A percentile compares a stretch with the other conserved stretches of the same genome.
phyloP scores from a whole-genome alignment of 2,113 vertebrate genomes.

The Empidonax traillii region DNA sequence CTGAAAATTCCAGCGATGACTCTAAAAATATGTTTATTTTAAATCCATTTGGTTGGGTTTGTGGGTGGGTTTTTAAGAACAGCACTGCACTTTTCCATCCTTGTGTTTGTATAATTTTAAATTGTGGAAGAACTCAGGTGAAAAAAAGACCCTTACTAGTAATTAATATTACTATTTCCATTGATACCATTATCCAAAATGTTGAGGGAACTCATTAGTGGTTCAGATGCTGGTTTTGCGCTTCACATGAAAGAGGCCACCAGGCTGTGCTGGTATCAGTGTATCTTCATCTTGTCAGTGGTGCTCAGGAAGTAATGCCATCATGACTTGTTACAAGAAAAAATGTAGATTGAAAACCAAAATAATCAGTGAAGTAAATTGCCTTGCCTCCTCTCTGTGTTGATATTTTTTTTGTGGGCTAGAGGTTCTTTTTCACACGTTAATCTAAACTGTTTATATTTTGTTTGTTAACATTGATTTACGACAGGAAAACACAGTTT shows the following conservation, averaged over 20 bases:
- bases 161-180: background rate
- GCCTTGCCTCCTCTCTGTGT: background rate
- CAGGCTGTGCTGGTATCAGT: background rate
- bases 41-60: background rate
- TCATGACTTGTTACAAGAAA: background rate
- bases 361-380: background rate
- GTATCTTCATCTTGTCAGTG: background rate
- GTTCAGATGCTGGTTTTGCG: background rate
- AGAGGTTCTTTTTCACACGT: background rate
- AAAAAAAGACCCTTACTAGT: background rate
- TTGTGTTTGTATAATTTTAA: background rate
- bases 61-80: background rate
- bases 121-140: background rate
- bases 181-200: background rate
- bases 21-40: background rate
- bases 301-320: background rate
- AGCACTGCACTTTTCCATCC: background rate
- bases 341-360: background rate
- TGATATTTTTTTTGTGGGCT: background rate
- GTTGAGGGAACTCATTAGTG: background rate
- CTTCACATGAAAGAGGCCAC: background rate
- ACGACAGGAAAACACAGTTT: background rate
- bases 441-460: background rate
- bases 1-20: background rate
- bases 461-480: background rate